Evolutionary conservation across 1,140 invertebrate genomes (phyloP).

Genomic region (Dendroctonus ponderosae): DNA sequence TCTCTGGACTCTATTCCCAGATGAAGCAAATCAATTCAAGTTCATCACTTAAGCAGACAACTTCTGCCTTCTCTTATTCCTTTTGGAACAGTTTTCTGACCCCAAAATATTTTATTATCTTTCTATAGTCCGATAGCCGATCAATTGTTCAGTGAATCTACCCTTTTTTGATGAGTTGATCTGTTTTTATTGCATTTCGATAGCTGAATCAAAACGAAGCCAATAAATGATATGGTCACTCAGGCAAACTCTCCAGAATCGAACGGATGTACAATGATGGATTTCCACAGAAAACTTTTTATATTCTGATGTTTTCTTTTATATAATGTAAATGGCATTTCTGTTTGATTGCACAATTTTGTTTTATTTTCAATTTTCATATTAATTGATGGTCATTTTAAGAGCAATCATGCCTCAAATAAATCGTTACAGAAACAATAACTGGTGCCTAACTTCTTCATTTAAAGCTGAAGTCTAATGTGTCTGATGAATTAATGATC

Average conservation of each 20-base stretch:
- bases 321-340: background rate
- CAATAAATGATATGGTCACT: slow-evolving; percentile 26
- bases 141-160: slow-evolving; percentile 7
- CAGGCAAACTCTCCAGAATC: slow-evolving; percentile 9
- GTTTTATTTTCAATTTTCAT: slow-evolving; percentile 1
- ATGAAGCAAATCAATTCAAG: no score
- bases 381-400: no score
- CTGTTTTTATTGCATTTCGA: slow-evolving; percentile 27
- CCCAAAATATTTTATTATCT: slow-evolving; percentile 15
- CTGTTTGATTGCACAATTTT: slow-evolving; percentile 1
- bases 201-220: slow-evolving; percentile 22
- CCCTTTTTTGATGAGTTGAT: slow-evolving; percentile 14
- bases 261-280: slow-evolving; percentile 3
- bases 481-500: no score
- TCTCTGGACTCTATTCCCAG: no score
- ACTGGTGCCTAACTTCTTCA: no score
- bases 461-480: no score
- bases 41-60: no score
- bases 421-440: no score
- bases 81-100: background rate
- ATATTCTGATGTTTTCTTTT: slow-evolving; percentile 7
- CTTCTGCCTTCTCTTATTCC: background rate
- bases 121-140: slow-evolving; percentile 9
- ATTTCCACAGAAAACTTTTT: slow-evolving; percentile 7
- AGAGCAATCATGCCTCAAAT: no score